These are phyloP conservation scores for Anarrhichthys ocellatus DNA, from an alignment of 2,113 vertebrate genomes.

Conservation along the genomic window DNA sequence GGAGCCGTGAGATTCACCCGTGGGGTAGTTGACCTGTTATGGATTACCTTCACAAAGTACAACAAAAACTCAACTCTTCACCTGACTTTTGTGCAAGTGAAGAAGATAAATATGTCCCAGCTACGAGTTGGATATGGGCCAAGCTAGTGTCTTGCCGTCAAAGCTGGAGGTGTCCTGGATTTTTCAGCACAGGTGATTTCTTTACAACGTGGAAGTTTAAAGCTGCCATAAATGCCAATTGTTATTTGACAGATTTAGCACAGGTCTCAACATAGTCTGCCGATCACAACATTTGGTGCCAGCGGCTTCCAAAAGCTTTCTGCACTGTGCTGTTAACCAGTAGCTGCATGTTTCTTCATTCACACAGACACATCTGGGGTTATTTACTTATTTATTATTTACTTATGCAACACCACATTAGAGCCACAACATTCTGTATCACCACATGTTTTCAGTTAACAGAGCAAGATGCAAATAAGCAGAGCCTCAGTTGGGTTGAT, in stretches of 20 bases:
- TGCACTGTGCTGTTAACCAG: background rate
- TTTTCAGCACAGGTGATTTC: conserved; percentile 23
- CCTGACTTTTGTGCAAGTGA: background rate
- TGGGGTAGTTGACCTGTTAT: background rate
- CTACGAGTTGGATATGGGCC: conserved; percentile 10
- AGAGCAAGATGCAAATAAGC: background rate
- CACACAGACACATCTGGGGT: background rate
- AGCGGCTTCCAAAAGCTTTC: conserved; percentile 7
- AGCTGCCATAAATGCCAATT: background rate
- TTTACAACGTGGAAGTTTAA: conserved; percentile 22
- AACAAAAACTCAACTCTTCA: background rate
- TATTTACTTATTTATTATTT: background rate
- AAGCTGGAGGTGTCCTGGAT: conserved; percentile 22
- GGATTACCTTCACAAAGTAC: background rate
- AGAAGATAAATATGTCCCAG: background rate
- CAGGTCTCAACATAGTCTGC: background rate
- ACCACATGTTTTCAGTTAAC: background rate
- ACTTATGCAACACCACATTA: background rate
- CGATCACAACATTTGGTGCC: background rate
- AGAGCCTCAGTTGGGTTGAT: background rate
- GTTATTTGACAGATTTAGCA: background rate
- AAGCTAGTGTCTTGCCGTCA: background rate
- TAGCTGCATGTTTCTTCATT: background rate
- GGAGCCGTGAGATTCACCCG: background rate
- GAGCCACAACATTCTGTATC: background rate